These are phyloP conservation scores for Venturia canescens DNA, from an alignment of 1,140 invertebrate species.

Conservation along the genomic window DNA sequence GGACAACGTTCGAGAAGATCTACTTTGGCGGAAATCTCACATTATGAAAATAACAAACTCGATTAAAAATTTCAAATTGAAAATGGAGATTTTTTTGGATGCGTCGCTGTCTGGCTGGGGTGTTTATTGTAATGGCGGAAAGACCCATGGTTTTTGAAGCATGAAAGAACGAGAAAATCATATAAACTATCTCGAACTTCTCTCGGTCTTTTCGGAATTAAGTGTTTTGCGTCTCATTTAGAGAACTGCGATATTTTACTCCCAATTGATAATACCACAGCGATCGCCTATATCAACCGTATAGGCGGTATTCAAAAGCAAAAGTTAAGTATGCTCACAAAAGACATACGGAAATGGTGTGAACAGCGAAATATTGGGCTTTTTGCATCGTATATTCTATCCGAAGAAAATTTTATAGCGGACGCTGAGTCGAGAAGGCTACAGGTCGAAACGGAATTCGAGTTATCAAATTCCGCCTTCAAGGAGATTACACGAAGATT, in stretches of 20 bases:
- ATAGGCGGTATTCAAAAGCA: too few species aligned
- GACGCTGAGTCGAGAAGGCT: slow-evolving; percentile 31
- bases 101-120: slow-evolving; percentile 32
- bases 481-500: slow-evolving; percentile 5
- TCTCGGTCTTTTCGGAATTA: slow-evolving; percentile 16
- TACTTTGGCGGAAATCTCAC: slow-evolving; percentile 32
- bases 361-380: slow-evolving; percentile 35
- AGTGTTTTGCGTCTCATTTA: slow-evolving; percentile 9
- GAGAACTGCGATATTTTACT: neutral
- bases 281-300: slow-evolving; percentile 19
- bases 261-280: slow-evolving; percentile 21
- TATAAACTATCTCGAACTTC: slow-evolving; percentile 34
- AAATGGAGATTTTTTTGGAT: slow-evolving; percentile 30
- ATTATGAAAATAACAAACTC: slow-evolving; percentile 27
- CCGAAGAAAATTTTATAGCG: slow-evolving; percentile 30
- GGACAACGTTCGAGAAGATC: slow-evolving; percentile 27
- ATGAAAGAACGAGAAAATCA: slow-evolving; percentile 22
- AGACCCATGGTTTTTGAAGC: slow-evolving; percentile 32
- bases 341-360: slow-evolving; percentile 40
- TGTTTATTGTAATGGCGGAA: slow-evolving; percentile 30
- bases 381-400: slow-evolving; percentile 43
- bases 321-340: slow-evolving; percentile 7
- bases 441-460: slow-evolving; percentile 24
- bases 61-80: slow-evolving; percentile 32
- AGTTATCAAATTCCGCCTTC: neutral